Evolutionary conservation across 92 coral and sea anemone species (phyloP), one percentile per base, ranked within the genome.

Genomic region (Nematostella vectensis): DNA sequence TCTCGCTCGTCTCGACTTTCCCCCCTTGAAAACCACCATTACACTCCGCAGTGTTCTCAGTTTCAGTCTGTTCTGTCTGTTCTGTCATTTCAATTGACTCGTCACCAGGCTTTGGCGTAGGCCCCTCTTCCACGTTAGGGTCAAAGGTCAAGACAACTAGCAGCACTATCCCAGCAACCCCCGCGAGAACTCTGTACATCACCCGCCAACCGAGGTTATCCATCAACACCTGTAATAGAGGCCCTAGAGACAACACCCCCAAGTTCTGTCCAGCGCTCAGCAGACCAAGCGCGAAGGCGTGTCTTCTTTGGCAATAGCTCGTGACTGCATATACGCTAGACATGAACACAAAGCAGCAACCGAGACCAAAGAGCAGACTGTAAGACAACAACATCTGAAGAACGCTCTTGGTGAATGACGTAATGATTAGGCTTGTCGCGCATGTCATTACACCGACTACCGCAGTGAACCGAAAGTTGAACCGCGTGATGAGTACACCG

Each of bases 401-500:
- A 16, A 76, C 61, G 37, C 56, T 63, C 30, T 25, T 58, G 4
- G 75, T 66, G 48, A 57, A 68, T 20, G 88, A 81, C 30, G 88
- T 70, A 38, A 78, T 48, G 37, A 67, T 33, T n/a, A 81, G 65
- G 40, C 79, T 69, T 11, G 61, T 19, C 3, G 75, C 38, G 31
- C 77, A 81, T 20, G 68, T 31, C 42, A 64, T 48, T 23, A 79
- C 74, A 9, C 88, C 88, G 10, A 62, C 33, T 27, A 81, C 20
- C n/a, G 83, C 67, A 26, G 72, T 62, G 53, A 63, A 12, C 23
- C 83, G 83, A 22, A 75, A 63, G 59, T 65, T 70, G 23, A 70
- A 76, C 13, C 66, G 59, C 16, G 50, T 51, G 20, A 76, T 65
- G 0, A 81, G 20, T 15, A 50, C 42, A 29, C 74, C 77, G 4